Evolutionary conservation across 2,797 vertebrate species (phyloP).

Genomic region (Manis crassicaudata): DNA sequence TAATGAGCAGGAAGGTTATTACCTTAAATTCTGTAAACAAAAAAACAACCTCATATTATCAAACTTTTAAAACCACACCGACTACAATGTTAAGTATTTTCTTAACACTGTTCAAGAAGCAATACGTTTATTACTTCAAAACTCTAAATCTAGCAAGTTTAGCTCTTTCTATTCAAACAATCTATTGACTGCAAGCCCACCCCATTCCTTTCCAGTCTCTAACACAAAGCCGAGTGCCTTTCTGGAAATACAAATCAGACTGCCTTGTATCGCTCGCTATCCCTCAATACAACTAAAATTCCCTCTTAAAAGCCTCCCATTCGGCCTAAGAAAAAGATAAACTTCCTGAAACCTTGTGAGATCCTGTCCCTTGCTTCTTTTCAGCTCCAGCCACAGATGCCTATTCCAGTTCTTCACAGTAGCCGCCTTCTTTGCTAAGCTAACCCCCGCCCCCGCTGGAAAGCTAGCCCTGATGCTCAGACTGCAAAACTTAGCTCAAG

Average conservation of each 20-base stretch:
- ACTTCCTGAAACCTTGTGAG: not conserved
- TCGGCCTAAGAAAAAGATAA: not conserved
- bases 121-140: slow-evolving; percentile 18
- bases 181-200: not conserved
- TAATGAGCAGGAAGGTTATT: slow-evolving; percentile 18
- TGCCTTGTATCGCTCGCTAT: not conserved
- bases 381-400: not conserved
- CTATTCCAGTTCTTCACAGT: not conserved
- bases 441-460: not conserved
- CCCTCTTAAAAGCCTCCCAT: not conserved
- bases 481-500: not conserved
- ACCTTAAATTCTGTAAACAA: slow-evolving; percentile 16
- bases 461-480: not conserved
- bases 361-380: not conserved
- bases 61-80: slow-evolving; percentile 16
- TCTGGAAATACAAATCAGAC: not conserved
- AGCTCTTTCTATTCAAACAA: not conserved
- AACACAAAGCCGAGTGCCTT: not conserved
- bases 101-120: not conserved
- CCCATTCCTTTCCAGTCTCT: not conserved
- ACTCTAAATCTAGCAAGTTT: not conserved
- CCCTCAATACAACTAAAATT: not conserved
- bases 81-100: not conserved
- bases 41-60: not conserved
- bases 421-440: not conserved